A percentile compares a stretch with the other conserved stretches of the same genome.
Conservation (phyloP, 2,888 invertebrate species). For the Drosophila pseudotalamancana region DNA sequence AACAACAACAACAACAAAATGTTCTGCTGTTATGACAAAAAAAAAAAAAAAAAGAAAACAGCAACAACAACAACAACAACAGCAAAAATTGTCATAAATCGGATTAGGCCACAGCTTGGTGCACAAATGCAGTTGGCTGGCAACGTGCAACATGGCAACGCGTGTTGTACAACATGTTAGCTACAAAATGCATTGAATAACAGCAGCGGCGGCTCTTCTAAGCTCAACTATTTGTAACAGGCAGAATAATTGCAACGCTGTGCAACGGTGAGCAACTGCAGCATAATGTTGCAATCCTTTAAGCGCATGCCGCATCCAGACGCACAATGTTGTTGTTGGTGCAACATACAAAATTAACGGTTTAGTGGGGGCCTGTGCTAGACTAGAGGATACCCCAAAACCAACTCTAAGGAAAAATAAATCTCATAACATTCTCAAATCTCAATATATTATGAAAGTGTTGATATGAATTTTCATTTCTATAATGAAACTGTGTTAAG, state of each 20-base stretch:
- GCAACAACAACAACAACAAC: neutral
- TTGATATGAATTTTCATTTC: no score
- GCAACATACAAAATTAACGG: neutral
- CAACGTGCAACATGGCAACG: neutral
- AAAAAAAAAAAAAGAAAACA: no score
- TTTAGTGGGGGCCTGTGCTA: no score
- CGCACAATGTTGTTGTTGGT: no score
- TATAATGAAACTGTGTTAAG: no score
- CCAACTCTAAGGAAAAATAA: no score
- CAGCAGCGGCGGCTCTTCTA: neutral
- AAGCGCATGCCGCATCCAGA: neutral
- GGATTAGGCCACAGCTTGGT: constrained; percentile 56
- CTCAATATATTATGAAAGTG: no score
- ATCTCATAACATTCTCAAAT: no score
- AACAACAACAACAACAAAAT: no score
- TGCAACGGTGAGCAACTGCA: neutral
- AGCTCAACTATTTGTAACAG: neutral
- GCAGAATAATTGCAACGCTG: neutral
- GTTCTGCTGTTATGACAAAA: no score
- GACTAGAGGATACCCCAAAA: no score
- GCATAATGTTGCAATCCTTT: neutral
- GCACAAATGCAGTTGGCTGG: constrained; percentile 10
- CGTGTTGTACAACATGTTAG: neutral
- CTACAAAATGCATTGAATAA: constrained; percentile 2
- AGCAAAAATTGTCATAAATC: constrained; percentile 53